These are phyloP conservation scores for Acrocephalus kingi DNA, from an alignment of 2,113 vertebrate species.

Conservation along the genomic window DNA sequence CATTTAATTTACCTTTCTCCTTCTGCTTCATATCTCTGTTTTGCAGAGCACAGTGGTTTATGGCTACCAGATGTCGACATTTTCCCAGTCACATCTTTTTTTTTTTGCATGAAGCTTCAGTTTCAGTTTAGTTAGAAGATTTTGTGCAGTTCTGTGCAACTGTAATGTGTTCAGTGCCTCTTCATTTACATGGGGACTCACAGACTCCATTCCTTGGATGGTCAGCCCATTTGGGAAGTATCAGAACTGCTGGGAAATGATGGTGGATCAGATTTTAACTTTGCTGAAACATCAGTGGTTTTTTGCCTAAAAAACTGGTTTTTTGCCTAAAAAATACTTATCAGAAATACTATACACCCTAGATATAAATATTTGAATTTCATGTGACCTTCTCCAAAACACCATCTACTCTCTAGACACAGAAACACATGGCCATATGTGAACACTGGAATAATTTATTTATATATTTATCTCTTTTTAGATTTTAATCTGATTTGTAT, in stretches of 20 bases:
- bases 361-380: neutral
- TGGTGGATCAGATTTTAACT: neutral
- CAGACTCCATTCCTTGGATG: neutral
- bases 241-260: neutral
- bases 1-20: neutral
- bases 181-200: neutral
- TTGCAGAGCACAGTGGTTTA: neutral
- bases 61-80: neutral
- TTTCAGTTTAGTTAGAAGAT: neutral
- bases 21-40: neutral
- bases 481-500: neutral
- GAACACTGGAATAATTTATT: neutral
- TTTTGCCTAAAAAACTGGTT: neutral
- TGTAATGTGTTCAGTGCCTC: neutral
- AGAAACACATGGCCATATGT: neutral
- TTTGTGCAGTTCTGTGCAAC: neutral
- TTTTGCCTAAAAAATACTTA: neutral
- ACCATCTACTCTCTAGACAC: neutral
- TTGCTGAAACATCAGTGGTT: neutral
- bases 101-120: neutral
- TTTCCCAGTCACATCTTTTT: neutral
- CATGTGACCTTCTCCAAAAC: fast-evolving
- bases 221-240: neutral
- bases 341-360: neutral
- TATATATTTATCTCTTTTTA: neutral